Evolutionary conservation across 2,113 vertebrate species (phyloP), one percentile per base, ranked within the genome.

Genomic region (Delphinapterus leucas): DNA sequence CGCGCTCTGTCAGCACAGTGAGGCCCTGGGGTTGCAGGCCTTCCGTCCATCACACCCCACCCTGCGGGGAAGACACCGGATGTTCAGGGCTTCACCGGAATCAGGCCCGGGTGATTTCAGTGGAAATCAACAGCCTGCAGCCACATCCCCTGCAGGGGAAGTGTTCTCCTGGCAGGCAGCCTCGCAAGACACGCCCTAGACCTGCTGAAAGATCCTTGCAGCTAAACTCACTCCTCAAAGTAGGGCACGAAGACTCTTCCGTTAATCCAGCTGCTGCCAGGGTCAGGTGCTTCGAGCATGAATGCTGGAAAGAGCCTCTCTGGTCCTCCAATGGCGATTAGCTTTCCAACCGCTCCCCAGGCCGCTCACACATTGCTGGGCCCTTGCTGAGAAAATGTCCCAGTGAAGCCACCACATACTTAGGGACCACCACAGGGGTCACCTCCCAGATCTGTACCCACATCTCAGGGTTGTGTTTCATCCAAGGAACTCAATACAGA

Each of bases 121-220:
- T 88, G 97, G 94, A 98, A 98, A 97, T 76, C 0, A 9, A 26
- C 89, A 91, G 96, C 95, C 91, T 97, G 95, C 53, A 89, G 88
- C 88, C 96, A 94, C 61, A 28, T 87, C 60, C 90, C 88, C 85
- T 3, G 36, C 23, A 53, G 83, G 81, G 98, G 96, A 96, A 91
- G 83, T 81, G 21, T 53, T 70, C 71, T 49, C 41, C 63, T 76
- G 73, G 82, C 86, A 80, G 85, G 65, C 9, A 8, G 81, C 91
- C 82, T 49, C 5, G n/a, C n/a, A 31, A 65, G 97, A 86, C 97
- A 94, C 77, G 28, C 96, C 93, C 85, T 7, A 26, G 85, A 61
- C 77, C 58, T 23, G 0, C 89, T 33, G 91, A 7, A 3, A 65
- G 61, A 73, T 68, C 60, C 76, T 76, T 20, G 44, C 74, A 31